A percentile compares a stretch with the other conserved stretches of the same genome.
These are phyloP conservation scores for Dolichoris vasculosae DNA, from an alignment of 1,140 invertebrate species.

Conservation along the genomic window DNA sequence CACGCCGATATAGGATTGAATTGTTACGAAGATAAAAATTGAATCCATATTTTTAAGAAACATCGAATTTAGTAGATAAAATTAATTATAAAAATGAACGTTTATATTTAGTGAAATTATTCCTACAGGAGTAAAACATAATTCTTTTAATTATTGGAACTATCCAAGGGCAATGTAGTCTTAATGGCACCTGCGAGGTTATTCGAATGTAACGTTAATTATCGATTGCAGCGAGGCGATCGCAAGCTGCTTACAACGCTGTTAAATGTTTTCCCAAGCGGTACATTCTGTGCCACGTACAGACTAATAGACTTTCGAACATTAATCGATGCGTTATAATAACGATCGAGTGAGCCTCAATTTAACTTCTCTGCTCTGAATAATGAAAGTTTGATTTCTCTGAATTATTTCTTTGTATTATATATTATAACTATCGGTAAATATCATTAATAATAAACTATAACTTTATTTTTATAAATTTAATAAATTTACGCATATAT, in stretches of 20 bases:
- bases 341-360: neutral
- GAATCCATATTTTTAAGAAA: too few relatives aligned
- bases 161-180: neutral
- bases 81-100: neutral
- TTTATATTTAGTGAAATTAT: neutral
- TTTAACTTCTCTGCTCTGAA: neutral
- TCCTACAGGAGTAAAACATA: neutral
- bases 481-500: too few relatives aligned
- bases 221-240: conserved; percentile 9
- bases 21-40: too few relatives aligned
- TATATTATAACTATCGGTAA: too few relatives aligned
- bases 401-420: too few relatives aligned
- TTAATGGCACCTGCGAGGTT: conserved; percentile 20
- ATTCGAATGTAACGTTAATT: conserved; percentile 22
- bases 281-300: neutral
- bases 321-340: neutral
- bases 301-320: neutral
- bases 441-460: too few relatives aligned
- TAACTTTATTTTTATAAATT: too few relatives aligned
- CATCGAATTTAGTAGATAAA: neutral
- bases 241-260: conserved; percentile 29
- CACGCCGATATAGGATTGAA: too few relatives aligned
- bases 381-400: too few relatives aligned
- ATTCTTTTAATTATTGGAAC: neutral
- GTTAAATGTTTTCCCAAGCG: conserved; percentile 32